Percentiles rank a stretch among this genome's conserved stretches.
Conservation (phyloP, 2,797 vertebrate species). For the Betta splendens region DNA sequence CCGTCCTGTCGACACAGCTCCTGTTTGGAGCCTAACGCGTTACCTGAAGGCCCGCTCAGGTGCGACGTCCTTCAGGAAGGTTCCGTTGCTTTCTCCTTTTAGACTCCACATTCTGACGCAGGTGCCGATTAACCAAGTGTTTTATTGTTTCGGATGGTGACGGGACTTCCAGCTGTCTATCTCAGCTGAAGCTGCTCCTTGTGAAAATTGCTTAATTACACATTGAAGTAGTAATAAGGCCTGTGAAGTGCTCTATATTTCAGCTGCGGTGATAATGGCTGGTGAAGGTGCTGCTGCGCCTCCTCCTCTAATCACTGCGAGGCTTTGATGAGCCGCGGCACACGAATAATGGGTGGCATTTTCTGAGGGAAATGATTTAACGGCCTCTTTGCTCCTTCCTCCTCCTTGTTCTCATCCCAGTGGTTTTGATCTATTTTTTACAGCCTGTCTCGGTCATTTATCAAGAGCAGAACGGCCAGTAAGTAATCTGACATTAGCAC, state of each 20-base stretch:
- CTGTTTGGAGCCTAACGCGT: no score
- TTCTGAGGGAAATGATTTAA: constrained; percentile 77
- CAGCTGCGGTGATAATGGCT: constrained; percentile 66
- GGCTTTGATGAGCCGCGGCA: constrained; percentile 75
- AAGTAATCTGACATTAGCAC: constrained; percentile 82
- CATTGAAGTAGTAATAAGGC: constrained; percentile 46
- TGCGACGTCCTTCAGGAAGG: no score
- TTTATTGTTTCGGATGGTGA: no score
- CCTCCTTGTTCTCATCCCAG: constrained; percentile 63
- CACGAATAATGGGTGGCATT: constrained; percentile 76
- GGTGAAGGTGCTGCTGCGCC: constrained; percentile 62
- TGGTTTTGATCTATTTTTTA: constrained; percentile 84
- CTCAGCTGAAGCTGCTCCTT: no score
- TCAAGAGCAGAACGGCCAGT: constrained; percentile 75
- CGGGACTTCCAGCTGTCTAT: no score
- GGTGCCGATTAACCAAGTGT: no score
- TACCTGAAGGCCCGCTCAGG: no score
- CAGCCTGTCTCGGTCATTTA: constrained; percentile 78
- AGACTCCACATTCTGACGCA: no score
- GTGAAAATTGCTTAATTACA: constrained; percentile 41
- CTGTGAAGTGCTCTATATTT: constrained; percentile 60
- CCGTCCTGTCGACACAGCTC: background rate
- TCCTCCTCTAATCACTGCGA: constrained; percentile 67
- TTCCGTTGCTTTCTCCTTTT: no score
- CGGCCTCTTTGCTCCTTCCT: constrained; percentile 59